These are phyloP conservation scores for Drosophila siamana DNA, from an alignment of 2,888 invertebrate species.

Conservation along the genomic window DNA sequence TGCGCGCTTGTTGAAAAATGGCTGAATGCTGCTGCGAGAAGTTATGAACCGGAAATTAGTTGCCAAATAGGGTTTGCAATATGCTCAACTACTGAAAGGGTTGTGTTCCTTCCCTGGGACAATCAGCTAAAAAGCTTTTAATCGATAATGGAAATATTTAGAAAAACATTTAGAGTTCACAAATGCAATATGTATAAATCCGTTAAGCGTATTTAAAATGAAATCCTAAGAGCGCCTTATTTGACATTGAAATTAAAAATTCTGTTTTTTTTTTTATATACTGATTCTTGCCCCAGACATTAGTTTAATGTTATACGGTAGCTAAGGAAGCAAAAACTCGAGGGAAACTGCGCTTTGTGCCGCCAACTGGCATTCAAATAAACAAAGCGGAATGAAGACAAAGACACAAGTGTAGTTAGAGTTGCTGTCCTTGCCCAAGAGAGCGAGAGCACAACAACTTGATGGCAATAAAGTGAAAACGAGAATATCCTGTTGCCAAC, in stretches of 20 bases:
- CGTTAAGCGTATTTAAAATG: background rate
- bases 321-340: constrained; percentile 13
- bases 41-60: constrained; percentile 53
- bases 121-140: background rate
- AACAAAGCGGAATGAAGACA: constrained; percentile 23
- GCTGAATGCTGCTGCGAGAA: constrained; percentile 28
- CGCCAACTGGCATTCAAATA: constrained; percentile 38
- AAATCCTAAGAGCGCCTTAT: no score
- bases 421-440: constrained; percentile 51
- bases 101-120: background rate
- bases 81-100: background rate
- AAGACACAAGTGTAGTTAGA: background rate
- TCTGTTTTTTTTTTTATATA: background rate
- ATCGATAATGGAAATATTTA: constrained; percentile 1
- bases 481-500: constrained; percentile 35
- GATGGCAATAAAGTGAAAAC: constrained; percentile 63
- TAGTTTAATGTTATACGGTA: constrained; percentile 10
- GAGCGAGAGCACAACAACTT: constrained; percentile 56
- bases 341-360: no score
- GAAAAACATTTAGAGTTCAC: no score
- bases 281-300: background rate
- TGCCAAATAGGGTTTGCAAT: constrained; percentile 14
- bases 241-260: background rate
- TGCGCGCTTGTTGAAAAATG: constrained; percentile 54
- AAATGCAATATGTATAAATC: background rate